Conservation (phyloP, 2,888 invertebrate genomes). For the Thyatira batis region DNA sequence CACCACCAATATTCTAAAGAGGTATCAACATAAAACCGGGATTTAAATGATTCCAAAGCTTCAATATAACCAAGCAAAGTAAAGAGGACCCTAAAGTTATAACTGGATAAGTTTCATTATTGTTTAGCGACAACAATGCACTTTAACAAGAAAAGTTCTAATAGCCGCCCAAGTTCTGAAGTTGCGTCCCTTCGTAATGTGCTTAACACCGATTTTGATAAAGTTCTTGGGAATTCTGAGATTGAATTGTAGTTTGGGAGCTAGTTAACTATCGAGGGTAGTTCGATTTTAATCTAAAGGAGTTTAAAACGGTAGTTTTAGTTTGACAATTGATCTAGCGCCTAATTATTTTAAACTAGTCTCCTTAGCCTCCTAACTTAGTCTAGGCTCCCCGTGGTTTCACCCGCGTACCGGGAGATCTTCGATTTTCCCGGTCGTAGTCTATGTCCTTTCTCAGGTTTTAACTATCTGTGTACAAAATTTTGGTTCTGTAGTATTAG, state of each 20-base stretch:
- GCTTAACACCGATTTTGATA: background rate
- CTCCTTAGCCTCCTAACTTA: too few species aligned
- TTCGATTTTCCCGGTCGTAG: too few species aligned
- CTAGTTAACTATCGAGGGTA: background rate
- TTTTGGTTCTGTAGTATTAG: too few species aligned
- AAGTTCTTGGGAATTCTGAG: background rate
- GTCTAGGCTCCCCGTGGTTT: too few species aligned
- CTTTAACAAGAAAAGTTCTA: slow-evolving; percentile 30
- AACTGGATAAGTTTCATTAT: background rate
- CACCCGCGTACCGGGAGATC: too few species aligned
- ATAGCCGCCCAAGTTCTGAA: slow-evolving; percentile 8
- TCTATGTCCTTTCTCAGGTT: too few species aligned
- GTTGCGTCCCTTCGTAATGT: background rate
- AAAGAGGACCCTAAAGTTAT: background rate
- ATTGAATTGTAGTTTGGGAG: background rate
- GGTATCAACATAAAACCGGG: background rate
- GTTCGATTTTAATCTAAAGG: too few species aligned
- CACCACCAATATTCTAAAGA: background rate
- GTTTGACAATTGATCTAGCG: too few species aligned
- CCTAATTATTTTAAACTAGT: too few species aligned
- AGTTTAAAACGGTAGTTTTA: too few species aligned
- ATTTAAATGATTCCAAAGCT: background rate
- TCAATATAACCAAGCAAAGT: background rate
- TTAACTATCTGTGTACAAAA: too few species aligned
- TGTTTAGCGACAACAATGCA: slow-evolving; percentile 20